Evolutionary conservation across 2,113 vertebrate genomes (phyloP).

Genomic region (Thryonomys swinderianus): DNA sequence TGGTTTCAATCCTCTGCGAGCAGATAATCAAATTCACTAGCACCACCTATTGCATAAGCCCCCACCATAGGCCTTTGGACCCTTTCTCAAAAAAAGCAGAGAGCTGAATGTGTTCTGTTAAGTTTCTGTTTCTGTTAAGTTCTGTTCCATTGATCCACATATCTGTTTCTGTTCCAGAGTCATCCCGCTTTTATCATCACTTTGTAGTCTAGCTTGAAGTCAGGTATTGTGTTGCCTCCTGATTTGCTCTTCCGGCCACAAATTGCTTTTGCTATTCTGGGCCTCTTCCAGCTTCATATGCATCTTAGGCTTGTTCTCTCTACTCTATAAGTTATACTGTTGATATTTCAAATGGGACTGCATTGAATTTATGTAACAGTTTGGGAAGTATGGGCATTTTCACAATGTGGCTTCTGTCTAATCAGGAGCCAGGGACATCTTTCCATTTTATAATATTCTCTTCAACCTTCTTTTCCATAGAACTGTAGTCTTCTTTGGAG

Average conservation of each 20-base stretch:
- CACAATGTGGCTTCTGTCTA: not conserved
- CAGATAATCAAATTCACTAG: not conserved
- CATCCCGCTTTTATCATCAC: not conserved
- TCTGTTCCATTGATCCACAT: not conserved
- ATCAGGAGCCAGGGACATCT: not conserved
- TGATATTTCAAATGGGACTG: not conserved
- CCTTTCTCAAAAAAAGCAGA: not conserved
- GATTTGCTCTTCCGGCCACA: not conserved
- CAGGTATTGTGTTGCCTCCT: not conserved
- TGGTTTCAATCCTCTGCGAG: not conserved
- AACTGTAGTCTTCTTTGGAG: not conserved
- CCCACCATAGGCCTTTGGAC: not conserved
- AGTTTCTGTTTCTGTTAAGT: not conserved
- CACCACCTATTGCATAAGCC: not conserved
- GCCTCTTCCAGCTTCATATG: not conserved
- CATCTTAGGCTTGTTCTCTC: not conserved
- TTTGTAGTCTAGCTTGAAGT: not conserved
- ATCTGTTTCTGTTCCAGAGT: not conserved
- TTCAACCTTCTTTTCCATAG: not conserved
- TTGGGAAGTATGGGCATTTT: not conserved
- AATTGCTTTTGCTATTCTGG: not conserved
- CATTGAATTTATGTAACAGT: not conserved
- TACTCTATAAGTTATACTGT: not conserved
- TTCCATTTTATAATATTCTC: not conserved
- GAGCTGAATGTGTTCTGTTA: not conserved